Evolutionary conservation across 2,888 invertebrate species (phyloP).

Genomic region (Athalia circularis): DNA sequence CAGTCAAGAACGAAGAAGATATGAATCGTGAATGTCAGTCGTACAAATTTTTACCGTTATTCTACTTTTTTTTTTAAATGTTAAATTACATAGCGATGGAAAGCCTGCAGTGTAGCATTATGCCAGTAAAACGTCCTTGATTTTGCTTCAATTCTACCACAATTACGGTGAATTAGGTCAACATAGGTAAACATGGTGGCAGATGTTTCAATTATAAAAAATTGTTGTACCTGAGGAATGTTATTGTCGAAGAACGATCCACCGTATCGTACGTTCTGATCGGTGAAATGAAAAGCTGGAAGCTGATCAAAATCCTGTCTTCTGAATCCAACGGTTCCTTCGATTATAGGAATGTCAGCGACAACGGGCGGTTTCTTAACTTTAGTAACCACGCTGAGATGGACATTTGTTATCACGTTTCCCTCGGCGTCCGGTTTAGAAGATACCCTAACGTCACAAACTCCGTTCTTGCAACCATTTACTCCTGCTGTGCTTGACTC

Average conservation of each 20-base stretch:
- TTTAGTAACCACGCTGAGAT: constrained; percentile 58
- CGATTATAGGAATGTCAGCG: constrained; percentile 60
- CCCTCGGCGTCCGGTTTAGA: constrained; percentile 53
- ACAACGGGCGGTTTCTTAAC: constrained; percentile 46
- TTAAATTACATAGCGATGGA: too few species aligned
- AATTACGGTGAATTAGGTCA: too few species aligned
- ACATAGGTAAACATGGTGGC: too few species aligned
- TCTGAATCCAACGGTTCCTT: constrained; percentile 55
- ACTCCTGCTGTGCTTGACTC: constrained; percentile 29
- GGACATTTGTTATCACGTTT: constrained; percentile 60
- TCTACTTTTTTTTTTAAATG: too few species aligned
- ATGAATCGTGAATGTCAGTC: too few species aligned
- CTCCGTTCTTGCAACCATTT: constrained; percentile 53
- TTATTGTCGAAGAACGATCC: constrained; percentile 49
- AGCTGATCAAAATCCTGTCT: constrained; percentile 30
- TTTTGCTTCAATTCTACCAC: too few species aligned
- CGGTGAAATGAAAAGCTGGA: constrained; percentile 45
- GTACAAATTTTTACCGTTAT: too few species aligned
- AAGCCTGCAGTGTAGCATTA: too few species aligned
- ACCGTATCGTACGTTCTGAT: constrained; percentile 34
- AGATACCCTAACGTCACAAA: constrained; percentile 57
- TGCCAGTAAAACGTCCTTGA: too few species aligned
- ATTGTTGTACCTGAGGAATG: constrained; percentile 58
- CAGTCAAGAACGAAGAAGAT: too few species aligned
- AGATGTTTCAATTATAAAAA: too few species aligned